Evolutionary conservation across 2,888 invertebrate genomes (phyloP).

Genomic region (Arenicola marina): DNA sequence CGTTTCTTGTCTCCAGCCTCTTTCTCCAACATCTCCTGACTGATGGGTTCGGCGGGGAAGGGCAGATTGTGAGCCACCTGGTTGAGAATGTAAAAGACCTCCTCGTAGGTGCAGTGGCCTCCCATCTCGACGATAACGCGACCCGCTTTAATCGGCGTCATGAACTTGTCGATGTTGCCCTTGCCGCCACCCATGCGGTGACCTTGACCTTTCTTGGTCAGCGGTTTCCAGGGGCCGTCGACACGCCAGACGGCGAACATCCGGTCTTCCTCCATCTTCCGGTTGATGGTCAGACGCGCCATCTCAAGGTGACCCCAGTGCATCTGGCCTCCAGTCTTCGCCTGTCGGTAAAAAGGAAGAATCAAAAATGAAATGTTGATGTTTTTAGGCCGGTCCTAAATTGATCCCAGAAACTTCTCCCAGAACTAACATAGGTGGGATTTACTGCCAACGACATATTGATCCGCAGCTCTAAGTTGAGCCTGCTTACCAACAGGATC

Average conservation of each 20-base stretch:
- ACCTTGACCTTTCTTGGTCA: slow-evolving; percentile 74
- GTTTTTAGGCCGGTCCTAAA: no score
- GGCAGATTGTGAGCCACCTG: slow-evolving; percentile 81
- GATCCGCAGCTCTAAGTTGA: not conserved
- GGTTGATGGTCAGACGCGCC: slow-evolving; percentile 77
- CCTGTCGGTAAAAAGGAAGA: slow-evolving; percentile 67
- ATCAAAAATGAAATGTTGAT: not conserved
- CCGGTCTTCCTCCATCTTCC: slow-evolving; percentile 76
- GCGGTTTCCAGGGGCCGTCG: slow-evolving; percentile 93
- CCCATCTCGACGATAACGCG: slow-evolving; percentile 92
- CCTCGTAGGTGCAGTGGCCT: slow-evolving; percentile 81
- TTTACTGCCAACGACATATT: not conserved
- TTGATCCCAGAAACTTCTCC: no score
- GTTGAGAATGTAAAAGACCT: slow-evolving; percentile 63
- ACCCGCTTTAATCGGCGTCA: slow-evolving; percentile 87
- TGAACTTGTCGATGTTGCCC: slow-evolving; percentile 91
- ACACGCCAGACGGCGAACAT: slow-evolving; percentile 96
- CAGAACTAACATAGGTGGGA: no score
- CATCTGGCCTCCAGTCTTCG: slow-evolving; percentile 81
- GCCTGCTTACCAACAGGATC: not conserved
- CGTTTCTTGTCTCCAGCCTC: slow-evolving; percentile 68
- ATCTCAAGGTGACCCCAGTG: slow-evolving; percentile 84
- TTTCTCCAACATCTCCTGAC: slow-evolving; percentile 75
- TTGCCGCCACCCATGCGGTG: slow-evolving; percentile 96
- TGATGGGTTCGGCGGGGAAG: slow-evolving; percentile 83